These are phyloP conservation scores for Tangara arthus DNA, from an alignment of 2,797 vertebrate genomes.

Conservation along the genomic window DNA sequence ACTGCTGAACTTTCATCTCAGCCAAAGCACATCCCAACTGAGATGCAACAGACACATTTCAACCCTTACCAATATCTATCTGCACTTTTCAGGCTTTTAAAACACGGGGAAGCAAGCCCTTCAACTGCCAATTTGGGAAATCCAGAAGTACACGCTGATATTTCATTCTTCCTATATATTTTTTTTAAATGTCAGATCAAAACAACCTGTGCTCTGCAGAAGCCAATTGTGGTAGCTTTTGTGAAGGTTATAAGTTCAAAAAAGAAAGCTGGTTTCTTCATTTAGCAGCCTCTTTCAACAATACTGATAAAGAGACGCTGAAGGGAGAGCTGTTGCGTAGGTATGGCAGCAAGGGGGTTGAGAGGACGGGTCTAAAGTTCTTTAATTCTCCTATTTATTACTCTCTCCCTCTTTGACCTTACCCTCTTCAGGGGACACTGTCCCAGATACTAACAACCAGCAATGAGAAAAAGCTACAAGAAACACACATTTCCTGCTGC, in stretches of 20 bases:
- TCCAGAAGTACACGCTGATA: not conserved
- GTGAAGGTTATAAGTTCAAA: constrained; percentile 31
- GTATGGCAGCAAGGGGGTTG: not conserved
- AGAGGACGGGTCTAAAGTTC: not conserved
- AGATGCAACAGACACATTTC: not conserved
- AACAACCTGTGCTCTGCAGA: not conserved
- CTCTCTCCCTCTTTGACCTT: not conserved
- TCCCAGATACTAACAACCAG: not conserved
- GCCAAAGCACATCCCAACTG: not conserved
- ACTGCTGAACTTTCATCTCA: not conserved
- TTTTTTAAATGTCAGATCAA: not conserved
- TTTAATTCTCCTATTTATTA: not conserved
- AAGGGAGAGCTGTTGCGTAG: not conserved
- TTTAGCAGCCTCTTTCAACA: constrained; percentile 17
- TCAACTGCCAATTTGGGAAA: not conserved
- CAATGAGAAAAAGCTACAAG: not conserved
- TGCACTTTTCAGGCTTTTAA: not conserved
- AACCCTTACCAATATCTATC: not conserved
- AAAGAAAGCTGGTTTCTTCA: constrained; percentile 27
- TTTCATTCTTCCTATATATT: not conserved
- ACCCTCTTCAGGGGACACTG: not conserved
- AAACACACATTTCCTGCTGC: not conserved
- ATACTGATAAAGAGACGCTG: not conserved
- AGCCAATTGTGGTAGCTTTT: not conserved
- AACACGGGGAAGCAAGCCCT: not conserved